Percentiles rank a stretch among this genome's conserved stretches.
Conservation (phyloP, 2,797 vertebrate species). For the Enteromius viviparus region DNA sequence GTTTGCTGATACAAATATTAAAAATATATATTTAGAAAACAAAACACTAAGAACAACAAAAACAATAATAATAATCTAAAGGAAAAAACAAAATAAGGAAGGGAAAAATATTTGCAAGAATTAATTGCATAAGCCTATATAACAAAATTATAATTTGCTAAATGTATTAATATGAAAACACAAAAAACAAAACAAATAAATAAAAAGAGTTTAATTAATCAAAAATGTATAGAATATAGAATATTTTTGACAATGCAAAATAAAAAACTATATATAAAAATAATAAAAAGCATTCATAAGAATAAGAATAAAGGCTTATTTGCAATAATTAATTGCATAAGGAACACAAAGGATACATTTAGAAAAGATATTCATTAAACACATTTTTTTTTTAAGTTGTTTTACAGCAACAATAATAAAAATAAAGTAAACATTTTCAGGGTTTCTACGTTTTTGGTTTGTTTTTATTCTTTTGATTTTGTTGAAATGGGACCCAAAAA, state of each 20-base stretch:
- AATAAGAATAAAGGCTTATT: not conserved
- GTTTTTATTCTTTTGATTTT: not conserved
- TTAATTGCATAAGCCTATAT: too few relatives aligned
- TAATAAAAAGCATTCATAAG: too few relatives aligned
- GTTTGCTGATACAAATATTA: not conserved
- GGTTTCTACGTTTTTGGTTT: not conserved
- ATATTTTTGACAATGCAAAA: not conserved
- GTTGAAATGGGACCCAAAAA: constrained; percentile 35
- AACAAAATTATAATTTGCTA: too few relatives aligned
- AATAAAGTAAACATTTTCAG: not conserved
- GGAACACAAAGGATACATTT: not conserved
- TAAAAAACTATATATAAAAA: not conserved
- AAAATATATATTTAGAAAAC: not conserved
- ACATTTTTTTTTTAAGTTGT: not conserved
- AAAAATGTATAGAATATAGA: not conserved
- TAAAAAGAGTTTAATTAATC: not conserved
- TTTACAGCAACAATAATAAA: not conserved
- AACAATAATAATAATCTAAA: not conserved
- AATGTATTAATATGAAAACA: too few relatives aligned
- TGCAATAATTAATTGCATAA: not conserved
- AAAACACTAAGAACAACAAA: not conserved
- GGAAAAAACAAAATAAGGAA: not conserved
- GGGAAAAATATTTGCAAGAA: not conserved
- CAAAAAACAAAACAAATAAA: not conserved
- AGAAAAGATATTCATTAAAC: not conserved